A percentile compares a stretch with the other conserved stretches of the same genome.
Evolutionary conservation across 2,888 invertebrate genomes (phyloP).

Genomic region (Sphinx pinastri): DNA sequence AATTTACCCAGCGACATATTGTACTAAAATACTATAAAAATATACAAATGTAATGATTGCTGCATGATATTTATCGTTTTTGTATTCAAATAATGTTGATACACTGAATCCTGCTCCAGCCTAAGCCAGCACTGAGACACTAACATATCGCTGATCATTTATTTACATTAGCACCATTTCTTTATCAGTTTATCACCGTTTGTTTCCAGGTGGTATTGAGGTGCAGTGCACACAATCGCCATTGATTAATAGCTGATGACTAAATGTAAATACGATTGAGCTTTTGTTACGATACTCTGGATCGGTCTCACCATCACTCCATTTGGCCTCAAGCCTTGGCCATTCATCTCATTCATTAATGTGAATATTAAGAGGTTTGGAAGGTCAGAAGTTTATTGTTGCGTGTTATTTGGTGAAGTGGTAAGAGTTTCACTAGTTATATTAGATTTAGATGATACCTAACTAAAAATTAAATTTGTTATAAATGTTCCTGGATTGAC

Average conservation of each 20-base stretch:
- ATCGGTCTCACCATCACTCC: slow-evolving; percentile 48
- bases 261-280: slow-evolving; percentile 77
- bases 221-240: slow-evolving; percentile 54
- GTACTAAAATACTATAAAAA: too few relatives aligned
- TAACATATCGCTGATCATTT: slow-evolving; percentile 79
- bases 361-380: slow-evolving; percentile 38
- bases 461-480: not conserved
- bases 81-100: not conserved
- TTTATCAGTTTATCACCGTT: slow-evolving; percentile 80
- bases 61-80: too few relatives aligned
- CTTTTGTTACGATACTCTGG: slow-evolving; percentile 34
- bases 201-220: slow-evolving; percentile 70
- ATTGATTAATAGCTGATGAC: slow-evolving; percentile 73
- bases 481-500: too few relatives aligned
- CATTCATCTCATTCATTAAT: slow-evolving; percentile 44
- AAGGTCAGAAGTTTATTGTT: slow-evolving; percentile 47
- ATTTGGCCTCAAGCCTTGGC: slow-evolving; percentile 49
- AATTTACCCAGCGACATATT: too few relatives aligned
- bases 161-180: slow-evolving; percentile 83
- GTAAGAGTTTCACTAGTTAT: not conserved
- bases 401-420: slow-evolving; percentile 37
- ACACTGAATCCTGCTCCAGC: slow-evolving; percentile 51
- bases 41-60: too few relatives aligned
- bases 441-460: not conserved
- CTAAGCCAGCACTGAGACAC: slow-evolving; percentile 55